Evolutionary conservation across 2,797 vertebrate genomes (phyloP).

Genomic region (Pseudopleuronectes americanus): DNA sequence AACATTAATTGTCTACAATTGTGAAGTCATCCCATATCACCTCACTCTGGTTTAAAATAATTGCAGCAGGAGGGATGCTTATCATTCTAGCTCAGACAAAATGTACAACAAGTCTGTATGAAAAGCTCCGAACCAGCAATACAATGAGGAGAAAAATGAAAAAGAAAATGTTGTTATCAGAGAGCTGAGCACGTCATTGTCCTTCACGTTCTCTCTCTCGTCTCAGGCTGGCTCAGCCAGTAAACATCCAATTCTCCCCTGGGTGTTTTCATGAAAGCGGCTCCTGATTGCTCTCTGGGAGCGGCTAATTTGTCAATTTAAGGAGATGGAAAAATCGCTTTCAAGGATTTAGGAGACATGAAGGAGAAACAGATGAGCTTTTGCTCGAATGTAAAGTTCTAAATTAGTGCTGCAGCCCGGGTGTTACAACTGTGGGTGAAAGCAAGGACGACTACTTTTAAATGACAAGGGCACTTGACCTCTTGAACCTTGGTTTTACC

Average conservation of each 20-base stretch:
- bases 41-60: neutral
- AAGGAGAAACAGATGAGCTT: conserved; percentile 29
- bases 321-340: conserved; percentile 48
- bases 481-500: neutral
- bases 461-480: neutral
- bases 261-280: conserved; percentile 44
- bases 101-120: neutral
- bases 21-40: neutral
- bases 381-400: conserved; percentile 10
- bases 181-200: conserved; percentile 40
- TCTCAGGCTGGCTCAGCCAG: conserved; percentile 46
- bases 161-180: conserved; percentile 34
- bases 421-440: neutral
- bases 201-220: conserved; percentile 27
- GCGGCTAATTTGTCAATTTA: conserved; percentile 60
- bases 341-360: conserved; percentile 33
- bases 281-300: conserved; percentile 54
- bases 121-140: neutral
- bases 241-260: conserved; percentile 59
- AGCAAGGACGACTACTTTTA: conserved; percentile 7
- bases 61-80: neutral
- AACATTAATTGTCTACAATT: neutral
- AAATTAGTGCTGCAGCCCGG: conserved; percentile 7
- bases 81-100: neutral
- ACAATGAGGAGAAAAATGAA: conserved; percentile 22